Base-by-base conservation (phyloP, 1,140 invertebrate species). In the Luehdorfia chinensis region DNA sequence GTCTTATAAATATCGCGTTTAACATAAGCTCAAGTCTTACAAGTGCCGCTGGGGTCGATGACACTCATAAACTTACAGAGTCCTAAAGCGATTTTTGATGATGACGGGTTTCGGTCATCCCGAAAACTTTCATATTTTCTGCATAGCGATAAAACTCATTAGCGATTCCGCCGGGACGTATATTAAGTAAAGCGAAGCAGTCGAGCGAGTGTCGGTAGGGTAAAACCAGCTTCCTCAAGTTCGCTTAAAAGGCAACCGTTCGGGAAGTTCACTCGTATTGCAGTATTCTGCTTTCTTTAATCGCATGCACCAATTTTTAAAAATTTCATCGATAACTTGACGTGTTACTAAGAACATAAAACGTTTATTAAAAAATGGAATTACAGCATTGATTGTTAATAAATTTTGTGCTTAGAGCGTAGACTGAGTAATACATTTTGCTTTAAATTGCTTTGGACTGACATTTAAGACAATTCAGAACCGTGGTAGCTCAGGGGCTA, bases 141-240 rank as follows among this genome's bases (percentile, higher is more conserved):
- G 37, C 37, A 41, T 41, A 41, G 37, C 21, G 23, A 41, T 41
- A 41, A 27, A 27, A 16, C 8, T 41, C 37, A 41, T 41, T 41
- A 41, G 37, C 23, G 11, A 37, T 37, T 19, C 13, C 8, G 37
- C 15, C n/a, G n/a, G n/a, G n/a, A n/a, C n/a, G n/a, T n/a, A n/a
- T n/a, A n/a, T n/a, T 21, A 16, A 37, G 34, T 30, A 9, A 37
- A 5, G 34, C 34, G 11, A 37, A 16, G 11, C 34, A 16, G 34
- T 21, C 19, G 19, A 21, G 2, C 19, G 19, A 21, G 2, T 4
- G 15, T 14, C 33, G 33, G 33, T 36, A 36, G 9, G 3, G 8
- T 9, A 12, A 33, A 39, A 39, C 36, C 36, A 15, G 36, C 36
- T 39, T 15, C 36, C 36, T 39, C 36, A 21, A n/a, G n/a, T 39